A percentile compares a stretch with the other conserved stretches of the same genome.
Conservation (phyloP, 2,797 vertebrate genomes). For the Acanthiza pusilla region DNA sequence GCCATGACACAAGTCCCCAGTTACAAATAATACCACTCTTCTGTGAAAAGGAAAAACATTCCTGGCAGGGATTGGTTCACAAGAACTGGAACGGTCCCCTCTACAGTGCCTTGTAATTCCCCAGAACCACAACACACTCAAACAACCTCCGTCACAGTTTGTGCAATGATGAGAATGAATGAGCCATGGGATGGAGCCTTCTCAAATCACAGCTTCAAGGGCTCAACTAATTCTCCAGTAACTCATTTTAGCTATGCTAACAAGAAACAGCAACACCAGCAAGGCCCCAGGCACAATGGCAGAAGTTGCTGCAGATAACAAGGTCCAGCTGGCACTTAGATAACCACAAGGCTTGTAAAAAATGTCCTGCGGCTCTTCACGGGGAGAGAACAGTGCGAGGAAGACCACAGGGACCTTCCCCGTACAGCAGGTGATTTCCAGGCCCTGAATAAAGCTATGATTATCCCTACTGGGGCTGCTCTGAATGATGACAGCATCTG, state of each 20-base stretch:
- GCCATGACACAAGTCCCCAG: neutral
- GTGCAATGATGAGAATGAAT: neutral
- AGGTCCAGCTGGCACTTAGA: neutral
- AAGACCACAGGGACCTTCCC: neutral
- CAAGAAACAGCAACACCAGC: neutral
- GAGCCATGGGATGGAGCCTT: neutral
- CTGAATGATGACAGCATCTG: neutral
- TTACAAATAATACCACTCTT: neutral
- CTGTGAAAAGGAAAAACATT: neutral
- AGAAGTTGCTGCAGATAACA: neutral
- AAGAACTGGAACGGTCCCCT: neutral
- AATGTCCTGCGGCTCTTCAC: neutral
- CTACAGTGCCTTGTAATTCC: neutral
- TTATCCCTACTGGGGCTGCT: neutral
- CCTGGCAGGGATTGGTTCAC: neutral
- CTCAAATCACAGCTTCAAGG: neutral
- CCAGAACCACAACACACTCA: neutral
- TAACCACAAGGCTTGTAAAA: neutral
- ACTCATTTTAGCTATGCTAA: neutral
- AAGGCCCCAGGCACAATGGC: neutral
- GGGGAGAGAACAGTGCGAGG: neutral
- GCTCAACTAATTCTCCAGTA: neutral
- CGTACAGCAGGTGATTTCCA: neutral
- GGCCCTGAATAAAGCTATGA: neutral
- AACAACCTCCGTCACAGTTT: fast-evolving